These are phyloP conservation scores for Chitala chitala DNA, from an alignment of 2,113 vertebrate species.

Conservation along the genomic window DNA sequence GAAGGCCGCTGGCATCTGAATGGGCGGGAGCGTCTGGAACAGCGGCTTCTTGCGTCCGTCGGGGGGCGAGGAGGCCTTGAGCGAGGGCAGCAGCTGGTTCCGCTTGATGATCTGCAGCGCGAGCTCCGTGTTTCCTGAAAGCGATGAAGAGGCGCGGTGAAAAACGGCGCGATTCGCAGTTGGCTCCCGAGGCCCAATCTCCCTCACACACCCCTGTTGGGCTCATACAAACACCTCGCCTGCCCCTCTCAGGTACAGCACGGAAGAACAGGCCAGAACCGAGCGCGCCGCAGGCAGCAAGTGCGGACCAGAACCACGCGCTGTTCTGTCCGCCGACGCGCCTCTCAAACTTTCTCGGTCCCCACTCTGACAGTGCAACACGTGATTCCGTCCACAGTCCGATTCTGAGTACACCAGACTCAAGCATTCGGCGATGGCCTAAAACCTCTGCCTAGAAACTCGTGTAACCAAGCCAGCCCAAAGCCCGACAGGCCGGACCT, in stretches of 20 bases:
- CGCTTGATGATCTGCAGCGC: slow-evolving; percentile 98
- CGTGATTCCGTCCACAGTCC: no score
- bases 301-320: not conserved
- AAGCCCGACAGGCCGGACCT: no score
- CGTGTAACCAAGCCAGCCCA: no score
- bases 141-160: not conserved
- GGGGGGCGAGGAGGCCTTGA: slow-evolving; percentile 67
- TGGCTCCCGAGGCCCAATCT: no score
- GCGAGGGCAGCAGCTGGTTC: slow-evolving; percentile 86
- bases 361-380: no score
- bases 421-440: no score
- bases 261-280: no score
- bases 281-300: no score
- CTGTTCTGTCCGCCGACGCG: not conserved
- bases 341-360: not conserved
- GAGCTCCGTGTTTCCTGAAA: slow-evolving; percentile 87
- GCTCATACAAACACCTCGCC: not conserved
- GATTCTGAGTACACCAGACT: no score
- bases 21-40: slow-evolving; percentile 73
- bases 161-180: not conserved
- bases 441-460: no score
- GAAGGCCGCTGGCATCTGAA: slow-evolving; percentile 80
- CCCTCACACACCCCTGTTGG: no score
- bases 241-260: not conserved
- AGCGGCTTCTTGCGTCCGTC: slow-evolving; percentile 78